These are phyloP conservation scores for Pygmarrhopalites habei DNA, from an alignment of 1,140 invertebrate species.

Conservation along the genomic window DNA sequence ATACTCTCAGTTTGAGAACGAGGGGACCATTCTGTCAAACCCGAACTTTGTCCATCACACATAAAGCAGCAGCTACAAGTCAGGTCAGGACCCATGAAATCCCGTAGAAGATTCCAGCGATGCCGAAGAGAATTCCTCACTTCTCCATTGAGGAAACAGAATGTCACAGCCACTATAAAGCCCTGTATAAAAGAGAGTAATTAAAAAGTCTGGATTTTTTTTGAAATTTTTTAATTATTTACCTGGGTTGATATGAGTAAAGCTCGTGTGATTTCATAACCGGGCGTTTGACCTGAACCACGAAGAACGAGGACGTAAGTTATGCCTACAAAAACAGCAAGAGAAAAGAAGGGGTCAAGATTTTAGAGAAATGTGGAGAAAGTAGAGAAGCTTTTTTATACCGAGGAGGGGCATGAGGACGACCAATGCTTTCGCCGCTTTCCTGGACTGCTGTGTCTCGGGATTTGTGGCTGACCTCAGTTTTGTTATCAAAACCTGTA, in stretches of 20 bases:
- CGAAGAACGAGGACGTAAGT: slow-evolving; percentile 74
- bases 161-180: slow-evolving; percentile 75
- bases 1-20: slow-evolving; percentile 58
- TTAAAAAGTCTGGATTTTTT: neutral
- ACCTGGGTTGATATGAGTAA: slow-evolving; percentile 73
- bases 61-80: slow-evolving; percentile 13
- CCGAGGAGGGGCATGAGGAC: slow-evolving; percentile 77
- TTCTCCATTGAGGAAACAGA: slow-evolving; percentile 87
- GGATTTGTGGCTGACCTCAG: slow-evolving; percentile 73
- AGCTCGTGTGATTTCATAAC: slow-evolving; percentile 52
- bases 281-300: slow-evolving; percentile 43
- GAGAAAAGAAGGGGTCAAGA: no score
- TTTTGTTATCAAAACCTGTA: slow-evolving; percentile 81
- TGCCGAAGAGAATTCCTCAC: slow-evolving; percentile 75
- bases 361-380: no score
- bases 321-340: no score
- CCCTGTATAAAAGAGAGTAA: slow-evolving; percentile 53
- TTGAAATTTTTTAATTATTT: slow-evolving; percentile 27
- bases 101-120: slow-evolving; percentile 56
- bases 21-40: slow-evolving; percentile 57
- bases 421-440: slow-evolving; percentile 80
- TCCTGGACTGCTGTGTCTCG: slow-evolving; percentile 80
- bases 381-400: no score
- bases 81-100: slow-evolving; percentile 4
- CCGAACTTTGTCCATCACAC: neutral